These are phyloP conservation scores for Chionoecetes opilio DNA, from an alignment of 1,140 invertebrate genomes.

Conservation along the genomic window DNA sequence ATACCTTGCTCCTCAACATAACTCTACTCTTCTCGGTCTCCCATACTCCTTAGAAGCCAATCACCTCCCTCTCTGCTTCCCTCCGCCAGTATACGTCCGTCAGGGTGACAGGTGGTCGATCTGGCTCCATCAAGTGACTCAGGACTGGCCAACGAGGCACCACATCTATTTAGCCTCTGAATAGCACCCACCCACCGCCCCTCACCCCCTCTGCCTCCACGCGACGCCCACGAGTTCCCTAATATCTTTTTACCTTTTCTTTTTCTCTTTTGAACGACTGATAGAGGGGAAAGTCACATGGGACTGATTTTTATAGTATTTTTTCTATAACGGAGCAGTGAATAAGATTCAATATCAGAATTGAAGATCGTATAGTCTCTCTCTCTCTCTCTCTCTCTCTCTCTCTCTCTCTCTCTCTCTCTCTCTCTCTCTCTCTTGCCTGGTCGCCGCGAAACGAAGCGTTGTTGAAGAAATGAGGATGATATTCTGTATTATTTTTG, in stretches of 20 bases:
- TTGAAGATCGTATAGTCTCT: background rate
- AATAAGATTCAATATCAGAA: no score
- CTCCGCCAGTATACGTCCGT: background rate
- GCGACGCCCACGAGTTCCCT: no score
- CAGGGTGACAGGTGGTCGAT: constrained; percentile 50
- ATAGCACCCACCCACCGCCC: background rate
- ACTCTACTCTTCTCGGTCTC: background rate
- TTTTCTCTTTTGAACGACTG: background rate
- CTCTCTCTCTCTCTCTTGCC: background rate
- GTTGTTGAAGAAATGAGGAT: no score
- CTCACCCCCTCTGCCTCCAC: no score
- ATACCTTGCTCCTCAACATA: background rate
- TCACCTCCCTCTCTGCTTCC: background rate
- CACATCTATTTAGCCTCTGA: constrained; percentile 25
- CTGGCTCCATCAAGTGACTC: constrained; percentile 13
- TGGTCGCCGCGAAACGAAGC: background rate
- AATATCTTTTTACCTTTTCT: no score
- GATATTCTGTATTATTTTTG: no score
- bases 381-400: background rate
- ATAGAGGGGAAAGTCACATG: background rate
- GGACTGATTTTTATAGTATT: background rate
- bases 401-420: constrained; percentile 28
- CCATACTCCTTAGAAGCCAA: background rate
- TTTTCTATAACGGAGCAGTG: background rate
- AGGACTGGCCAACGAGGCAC: background rate